These are phyloP conservation scores for Hemibagrus guttatus DNA, from an alignment of 2,797 vertebrate species.

Conservation along the genomic window DNA sequence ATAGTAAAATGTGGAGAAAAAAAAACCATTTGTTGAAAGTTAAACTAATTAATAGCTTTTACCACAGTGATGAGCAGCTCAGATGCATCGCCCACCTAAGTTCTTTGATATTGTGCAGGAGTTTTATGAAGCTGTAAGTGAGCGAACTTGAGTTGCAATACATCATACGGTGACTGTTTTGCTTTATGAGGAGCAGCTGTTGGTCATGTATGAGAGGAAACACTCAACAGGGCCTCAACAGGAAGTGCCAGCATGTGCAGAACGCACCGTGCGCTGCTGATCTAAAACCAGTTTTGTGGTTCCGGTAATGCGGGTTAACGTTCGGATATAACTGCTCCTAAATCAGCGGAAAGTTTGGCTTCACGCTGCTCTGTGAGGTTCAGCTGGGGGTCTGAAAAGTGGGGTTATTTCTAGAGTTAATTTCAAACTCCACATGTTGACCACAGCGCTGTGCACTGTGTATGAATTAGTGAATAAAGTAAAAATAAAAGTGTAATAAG, in stretches of 20 bases:
- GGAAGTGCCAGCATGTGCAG: conserved; percentile 47
- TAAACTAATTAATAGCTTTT: not conserved
- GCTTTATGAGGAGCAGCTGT: conserved; percentile 52
- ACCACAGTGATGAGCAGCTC: not conserved
- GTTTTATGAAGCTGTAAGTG: not conserved
- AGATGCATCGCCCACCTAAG: not conserved
- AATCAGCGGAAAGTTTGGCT: conserved; percentile 1
- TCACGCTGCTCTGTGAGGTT: conserved; percentile 19
- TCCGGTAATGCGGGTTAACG: conserved; percentile 21
- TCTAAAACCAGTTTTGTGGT: conserved; percentile 41
- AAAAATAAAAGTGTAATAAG: not conserved
- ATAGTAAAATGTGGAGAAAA: not conserved
- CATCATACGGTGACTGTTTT: conserved; percentile 25
- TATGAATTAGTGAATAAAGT: not conserved
- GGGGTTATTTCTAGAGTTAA: not conserved
- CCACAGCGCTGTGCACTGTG: not conserved
- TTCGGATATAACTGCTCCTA: conserved; percentile 18
- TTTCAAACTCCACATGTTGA: not conserved
- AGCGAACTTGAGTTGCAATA: not conserved
- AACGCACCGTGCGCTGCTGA: conserved; percentile 41
- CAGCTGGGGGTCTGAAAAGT: conserved; percentile 7
- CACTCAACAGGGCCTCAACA: conserved; percentile 38
- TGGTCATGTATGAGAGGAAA: conserved; percentile 40
- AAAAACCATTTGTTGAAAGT: not conserved
- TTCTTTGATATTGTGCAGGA: not conserved